Conservation (phyloP, 2,888 invertebrate species). For the Griposia aprilina region DNA sequence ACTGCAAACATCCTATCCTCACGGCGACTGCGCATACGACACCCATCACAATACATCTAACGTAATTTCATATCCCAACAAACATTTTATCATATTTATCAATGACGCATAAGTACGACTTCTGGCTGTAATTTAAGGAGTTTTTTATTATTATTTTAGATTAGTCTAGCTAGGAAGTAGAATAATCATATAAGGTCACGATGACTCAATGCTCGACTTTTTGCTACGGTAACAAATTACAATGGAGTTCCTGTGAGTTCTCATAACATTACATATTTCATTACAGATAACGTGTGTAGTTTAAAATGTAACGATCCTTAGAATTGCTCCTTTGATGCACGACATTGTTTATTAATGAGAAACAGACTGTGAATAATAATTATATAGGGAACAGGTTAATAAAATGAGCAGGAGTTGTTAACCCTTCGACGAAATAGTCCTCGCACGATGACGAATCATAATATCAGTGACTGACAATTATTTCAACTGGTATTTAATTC, state of each 20-base stretch:
- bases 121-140: conserved; percentile 50
- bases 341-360: conserved; percentile 82
- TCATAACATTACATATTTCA: conserved; percentile 53
- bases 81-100: conserved; percentile 43
- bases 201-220: conserved; percentile 60
- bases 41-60: conserved; percentile 44
- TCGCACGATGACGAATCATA: conserved; percentile 51
- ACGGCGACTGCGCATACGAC: conserved; percentile 68
- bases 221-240: conserved; percentile 45
- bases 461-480: conserved; percentile 20
- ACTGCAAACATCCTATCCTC: conserved; percentile 82
- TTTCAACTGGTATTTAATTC: conserved; percentile 19
- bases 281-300: conserved; percentile 58
- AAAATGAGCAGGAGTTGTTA: conserved; percentile 74
- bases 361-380: conserved; percentile 74
- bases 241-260: conserved; percentile 56
- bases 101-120: conserved; percentile 52
- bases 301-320: conserved; percentile 74
- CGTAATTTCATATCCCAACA: conserved; percentile 37
- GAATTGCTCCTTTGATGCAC: conserved; percentile 82
- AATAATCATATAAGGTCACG: conserved; percentile 62
- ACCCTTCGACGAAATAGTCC: conserved; percentile 66
- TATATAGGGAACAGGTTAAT: conserved; percentile 78
- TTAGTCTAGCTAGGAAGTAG: conserved; percentile 68
- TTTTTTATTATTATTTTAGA: conserved; percentile 45